Conservation (phyloP, 2,888 invertebrate genomes). For the Stictocephala bisonia region DNA sequence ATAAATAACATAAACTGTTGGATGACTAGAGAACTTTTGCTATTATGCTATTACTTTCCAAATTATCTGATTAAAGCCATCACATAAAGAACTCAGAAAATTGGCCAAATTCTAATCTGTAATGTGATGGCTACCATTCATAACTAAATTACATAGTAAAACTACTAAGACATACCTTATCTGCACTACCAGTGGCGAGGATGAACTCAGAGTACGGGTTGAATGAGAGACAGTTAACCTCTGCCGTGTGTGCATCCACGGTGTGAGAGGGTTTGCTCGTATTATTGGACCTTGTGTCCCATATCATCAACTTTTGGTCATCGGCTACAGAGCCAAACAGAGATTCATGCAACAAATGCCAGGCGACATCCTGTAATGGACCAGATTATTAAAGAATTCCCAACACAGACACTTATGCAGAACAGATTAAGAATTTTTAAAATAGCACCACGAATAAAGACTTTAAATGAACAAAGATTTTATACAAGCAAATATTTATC, state of each 20-base stretch:
- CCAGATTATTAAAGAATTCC: neutral
- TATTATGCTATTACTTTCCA: too few species aligned
- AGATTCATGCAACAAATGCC: conserved; percentile 98
- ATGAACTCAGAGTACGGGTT: conserved; percentile 99
- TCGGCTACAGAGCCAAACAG: conserved; percentile 99
- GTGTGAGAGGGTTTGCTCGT: conserved; percentile 98
- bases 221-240: conserved; percentile 99
- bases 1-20: too few species aligned
- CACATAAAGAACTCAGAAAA: too few species aligned
- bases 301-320: conserved; percentile 99
- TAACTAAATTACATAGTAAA: too few species aligned
- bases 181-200: conserved; percentile 97
- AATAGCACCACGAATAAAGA: too few species aligned
- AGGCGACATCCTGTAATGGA: conserved; percentile 83
- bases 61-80: too few species aligned
- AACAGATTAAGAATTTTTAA: too few species aligned
- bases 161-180: conserved; percentile 85
- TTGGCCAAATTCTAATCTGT: too few species aligned
- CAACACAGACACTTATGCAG: neutral
- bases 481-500: too few species aligned
- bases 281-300: conserved; percentile 98
- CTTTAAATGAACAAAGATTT: too few species aligned
- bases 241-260: conserved; percentile 98
- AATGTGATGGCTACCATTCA: too few species aligned
- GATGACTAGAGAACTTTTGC: too few species aligned